Evolutionary conservation across 2,888 invertebrate species (phyloP).

Genomic region (Drosophila mimica): DNA sequence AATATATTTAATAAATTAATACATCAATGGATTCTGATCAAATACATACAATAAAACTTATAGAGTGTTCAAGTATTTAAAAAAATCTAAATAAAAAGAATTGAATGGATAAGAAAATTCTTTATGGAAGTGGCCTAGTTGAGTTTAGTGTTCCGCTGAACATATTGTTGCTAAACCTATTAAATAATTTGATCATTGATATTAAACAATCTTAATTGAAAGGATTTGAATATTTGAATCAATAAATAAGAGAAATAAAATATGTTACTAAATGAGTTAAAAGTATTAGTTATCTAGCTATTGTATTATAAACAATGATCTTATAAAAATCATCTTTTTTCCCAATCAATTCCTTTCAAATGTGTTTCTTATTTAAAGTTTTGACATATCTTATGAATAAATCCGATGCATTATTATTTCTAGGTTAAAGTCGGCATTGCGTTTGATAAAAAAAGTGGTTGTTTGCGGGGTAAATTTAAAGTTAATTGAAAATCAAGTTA

Average conservation of each 20-base stretch:
- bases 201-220: background rate
- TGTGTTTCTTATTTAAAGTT: background rate
- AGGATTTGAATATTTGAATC: background rate
- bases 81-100: background rate
- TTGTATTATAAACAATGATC: background rate
- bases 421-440: conserved; percentile 20
- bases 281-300: no score
- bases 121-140: background rate
- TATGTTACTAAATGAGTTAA: no score
- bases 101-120: background rate
- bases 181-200: background rate
- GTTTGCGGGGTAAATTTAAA: conserved; percentile 58
- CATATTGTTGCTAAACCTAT: no score
- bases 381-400: background rate
- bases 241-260: background rate
- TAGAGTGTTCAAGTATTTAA: background rate
- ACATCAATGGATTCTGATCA: background rate
- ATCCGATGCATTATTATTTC: conserved; percentile 19
- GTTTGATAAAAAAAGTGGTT: conserved; percentile 36
- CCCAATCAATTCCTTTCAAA: background rate
- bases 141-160: background rate
- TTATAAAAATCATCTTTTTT: background rate
- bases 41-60: background rate
- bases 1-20: background rate
- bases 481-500: conserved; percentile 81